Evolutionary conservation across 2,113 vertebrate species (phyloP), one percentile per base, ranked within the genome.

Genomic region (Eulacestoma nigropectus): DNA sequence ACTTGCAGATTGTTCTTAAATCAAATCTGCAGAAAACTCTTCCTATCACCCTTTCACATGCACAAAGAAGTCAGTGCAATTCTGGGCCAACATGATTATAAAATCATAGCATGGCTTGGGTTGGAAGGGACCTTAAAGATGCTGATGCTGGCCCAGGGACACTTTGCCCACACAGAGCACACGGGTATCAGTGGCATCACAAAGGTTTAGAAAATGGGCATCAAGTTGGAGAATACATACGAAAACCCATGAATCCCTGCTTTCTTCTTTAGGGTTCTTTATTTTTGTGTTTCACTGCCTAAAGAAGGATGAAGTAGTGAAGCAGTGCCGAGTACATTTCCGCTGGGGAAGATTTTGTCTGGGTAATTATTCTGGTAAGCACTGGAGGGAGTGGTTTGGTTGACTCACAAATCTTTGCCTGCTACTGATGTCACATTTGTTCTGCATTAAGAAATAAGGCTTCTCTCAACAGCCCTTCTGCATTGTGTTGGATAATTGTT

Each of bases 281-380:
- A 97, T 99, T 72, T 99, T 99, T 93, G 55, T 99, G 67, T 99
- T 99, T 93, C 98, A 99, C 96, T 99, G 99, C 75, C 69, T 99
- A 60, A 98, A 99, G 98, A 99, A 99, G 85, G 98, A 99, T 50
- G 99, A 98, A 13, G 98, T 99, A 53, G 89, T 96, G 76, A 98
- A 98, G 73, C 98, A 99, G 77, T 99, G 99, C 98, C 95, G 90
- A 70, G 91, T 89, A 23, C 96, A 98, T 57, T 94, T 99, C 47
- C 98, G 98, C 87, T 99, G 98, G 41, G 97, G 98, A 57, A 97
- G 96, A 70, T 97, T 98, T 63, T 68, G 20, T 47, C 97, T 98
- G 68, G 97, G 97, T 42, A 98, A 99, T 52, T 93, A 97, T 84
- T 98, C 98, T 73, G 98, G 99, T 99, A 98, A 97, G 95, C 57